These are phyloP conservation scores for Varanus komodoensis DNA, from an alignment of 2,113 vertebrate species.

Conservation along the genomic window DNA sequence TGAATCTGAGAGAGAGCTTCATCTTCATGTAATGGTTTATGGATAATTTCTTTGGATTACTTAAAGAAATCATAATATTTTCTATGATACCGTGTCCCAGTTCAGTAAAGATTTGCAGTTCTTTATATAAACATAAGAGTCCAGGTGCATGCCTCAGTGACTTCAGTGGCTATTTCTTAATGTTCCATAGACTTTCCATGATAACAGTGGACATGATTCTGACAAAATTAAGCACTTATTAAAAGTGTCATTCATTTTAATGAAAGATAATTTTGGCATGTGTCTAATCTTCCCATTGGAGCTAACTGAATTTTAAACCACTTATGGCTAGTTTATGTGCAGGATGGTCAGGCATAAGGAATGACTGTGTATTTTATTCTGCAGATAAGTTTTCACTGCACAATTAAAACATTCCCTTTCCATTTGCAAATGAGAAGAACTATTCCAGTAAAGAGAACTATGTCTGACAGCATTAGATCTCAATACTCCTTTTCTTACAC, in stretches of 20 bases:
- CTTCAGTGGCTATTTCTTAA: background rate
- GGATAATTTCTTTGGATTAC: conserved; percentile 4
- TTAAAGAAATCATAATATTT: background rate
- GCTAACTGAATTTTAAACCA: background rate
- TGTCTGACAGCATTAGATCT: background rate
- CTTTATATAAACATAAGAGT: background rate
- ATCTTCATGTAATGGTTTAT: background rate
- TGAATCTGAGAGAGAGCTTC: background rate
- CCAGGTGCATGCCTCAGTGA: background rate
- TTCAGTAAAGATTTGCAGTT: background rate
- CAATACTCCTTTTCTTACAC: background rate
- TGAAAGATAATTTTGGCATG: background rate
- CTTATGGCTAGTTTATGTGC: background rate
- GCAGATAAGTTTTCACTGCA: background rate
- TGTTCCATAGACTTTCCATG: background rate
- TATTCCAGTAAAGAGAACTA: background rate
- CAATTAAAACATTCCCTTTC: background rate
- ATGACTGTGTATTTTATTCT: background rate
- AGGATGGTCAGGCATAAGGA: background rate
- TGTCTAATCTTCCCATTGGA: background rate
- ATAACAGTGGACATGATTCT: background rate
- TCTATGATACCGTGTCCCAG: background rate
- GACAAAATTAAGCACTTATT: background rate
- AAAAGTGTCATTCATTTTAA: background rate
- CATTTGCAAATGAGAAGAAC: background rate